A percentile compares a stretch with the other conserved stretches of the same genome.
Evolutionary conservation across 2,113 vertebrate species (phyloP).

Genomic region (Hemicordylus capensis): DNA sequence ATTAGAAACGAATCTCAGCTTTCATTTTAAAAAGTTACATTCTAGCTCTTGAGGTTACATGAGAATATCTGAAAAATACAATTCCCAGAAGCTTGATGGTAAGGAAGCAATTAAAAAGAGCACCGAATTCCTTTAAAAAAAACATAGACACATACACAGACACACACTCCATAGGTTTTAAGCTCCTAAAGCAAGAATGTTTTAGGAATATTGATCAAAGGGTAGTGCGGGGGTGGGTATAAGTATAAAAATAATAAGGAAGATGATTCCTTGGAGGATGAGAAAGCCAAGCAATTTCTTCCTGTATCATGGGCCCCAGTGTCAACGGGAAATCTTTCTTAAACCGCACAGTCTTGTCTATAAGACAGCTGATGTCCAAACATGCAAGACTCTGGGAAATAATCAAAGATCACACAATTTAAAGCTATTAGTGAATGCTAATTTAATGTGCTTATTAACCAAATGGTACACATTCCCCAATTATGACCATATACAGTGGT

Average conservation of each 20-base stretch:
- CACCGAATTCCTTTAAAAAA: background rate
- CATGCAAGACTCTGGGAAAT: background rate
- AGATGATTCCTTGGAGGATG: background rate
- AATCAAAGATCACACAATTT: background rate
- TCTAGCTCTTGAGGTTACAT: slow-evolving; percentile 13
- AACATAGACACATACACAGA: too few relatives aligned
- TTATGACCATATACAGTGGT: background rate
- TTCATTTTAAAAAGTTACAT: slow-evolving; percentile 9
- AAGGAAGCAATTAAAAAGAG: slow-evolving; percentile 35
- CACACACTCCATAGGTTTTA: too few relatives aligned
- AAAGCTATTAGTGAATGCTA: background rate
- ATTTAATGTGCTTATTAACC: background rate
- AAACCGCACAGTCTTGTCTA: background rate
- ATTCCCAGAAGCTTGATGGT: slow-evolving; percentile 45
- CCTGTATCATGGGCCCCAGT: background rate
- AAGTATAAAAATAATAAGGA: too few relatives aligned
- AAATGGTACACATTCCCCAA: background rate
- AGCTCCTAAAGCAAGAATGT: background rate
- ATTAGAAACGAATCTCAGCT: slow-evolving; percentile 5
- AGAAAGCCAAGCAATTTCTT: background rate
- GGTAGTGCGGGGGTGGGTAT: too few relatives aligned
- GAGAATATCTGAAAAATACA: slow-evolving; percentile 48
- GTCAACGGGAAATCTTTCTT: background rate
- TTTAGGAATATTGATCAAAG: background rate
- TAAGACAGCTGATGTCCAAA: background rate